These are phyloP conservation scores for Brachystomella parvula DNA, from an alignment of 1,140 invertebrate species.

Conservation along the genomic window DNA sequence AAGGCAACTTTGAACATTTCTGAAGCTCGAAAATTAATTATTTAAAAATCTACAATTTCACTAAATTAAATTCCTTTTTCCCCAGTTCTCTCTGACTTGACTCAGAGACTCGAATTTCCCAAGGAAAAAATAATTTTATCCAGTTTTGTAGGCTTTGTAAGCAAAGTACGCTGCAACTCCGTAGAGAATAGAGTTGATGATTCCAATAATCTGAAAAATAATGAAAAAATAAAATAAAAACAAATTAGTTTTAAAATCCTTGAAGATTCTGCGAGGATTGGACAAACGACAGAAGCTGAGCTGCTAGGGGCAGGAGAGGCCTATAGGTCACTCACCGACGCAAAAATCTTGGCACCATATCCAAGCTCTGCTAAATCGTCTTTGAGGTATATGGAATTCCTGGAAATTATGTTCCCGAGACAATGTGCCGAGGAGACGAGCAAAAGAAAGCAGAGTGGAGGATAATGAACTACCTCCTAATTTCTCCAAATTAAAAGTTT, in stretches of 20 bases:
- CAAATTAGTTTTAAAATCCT: conserved; percentile 10
- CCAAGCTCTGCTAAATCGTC: conserved; percentile 25
- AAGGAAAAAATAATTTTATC: too few relatives aligned
- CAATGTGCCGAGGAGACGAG: conserved; percentile 29
- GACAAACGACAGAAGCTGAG: background rate
- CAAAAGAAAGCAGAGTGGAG: conserved; percentile 32
- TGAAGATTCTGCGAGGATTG: background rate
- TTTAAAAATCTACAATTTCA: too few relatives aligned
- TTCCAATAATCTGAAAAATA: conserved; percentile 57
- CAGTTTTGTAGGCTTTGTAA: conserved; percentile 58
- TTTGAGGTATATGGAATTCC: conserved; percentile 14
- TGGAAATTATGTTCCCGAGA: conserved; percentile 14
- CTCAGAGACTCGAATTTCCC: too few relatives aligned
- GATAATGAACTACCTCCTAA: conserved; percentile 30
- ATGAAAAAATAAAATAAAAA: conserved; percentile 4
- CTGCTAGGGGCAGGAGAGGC: background rate
- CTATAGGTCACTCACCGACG: conserved; percentile 36
- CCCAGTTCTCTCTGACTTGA: too few relatives aligned
- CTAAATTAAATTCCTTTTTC: too few relatives aligned
- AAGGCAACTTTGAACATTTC: too few relatives aligned
- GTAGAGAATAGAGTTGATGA: conserved; percentile 61
- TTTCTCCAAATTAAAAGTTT: too few relatives aligned
- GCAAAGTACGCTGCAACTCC: conserved; percentile 65
- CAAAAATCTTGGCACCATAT: conserved; percentile 36
- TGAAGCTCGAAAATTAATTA: too few relatives aligned